These are phyloP conservation scores for Dichetophora obliterata DNA, from an alignment of 2,888 invertebrate genomes.

Conservation along the genomic window DNA sequence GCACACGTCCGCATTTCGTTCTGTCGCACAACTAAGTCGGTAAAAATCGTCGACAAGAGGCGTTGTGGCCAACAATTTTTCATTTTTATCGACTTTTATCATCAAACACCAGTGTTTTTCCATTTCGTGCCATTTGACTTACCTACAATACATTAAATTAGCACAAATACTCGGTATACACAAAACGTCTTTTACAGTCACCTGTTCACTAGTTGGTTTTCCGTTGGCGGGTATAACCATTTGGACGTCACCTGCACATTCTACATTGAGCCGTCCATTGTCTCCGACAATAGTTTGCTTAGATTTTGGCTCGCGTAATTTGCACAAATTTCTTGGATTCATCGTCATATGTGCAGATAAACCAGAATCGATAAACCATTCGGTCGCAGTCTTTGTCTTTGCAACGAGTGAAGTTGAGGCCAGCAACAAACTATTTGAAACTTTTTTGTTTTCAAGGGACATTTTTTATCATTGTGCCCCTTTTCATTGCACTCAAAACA, in stretches of 20 bases:
- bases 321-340: conserved; percentile 25
- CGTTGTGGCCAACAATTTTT: conserved; percentile 23
- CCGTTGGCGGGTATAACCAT: conserved; percentile 29
- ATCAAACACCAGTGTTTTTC: conserved; percentile 43
- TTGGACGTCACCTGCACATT: conserved; percentile 34
- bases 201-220: conserved; percentile 20
- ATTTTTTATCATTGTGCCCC: conserved; percentile 41
- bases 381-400: too few relatives aligned
- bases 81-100: conserved; percentile 35
- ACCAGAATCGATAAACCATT: conserved; percentile 41
- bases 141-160: conserved; percentile 43
- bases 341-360: conserved; percentile 44
- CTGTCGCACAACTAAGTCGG: conserved; percentile 28
- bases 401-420: conserved; percentile 38
- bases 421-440: conserved; percentile 30
- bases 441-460: conserved; percentile 31
- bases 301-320: too few relatives aligned
- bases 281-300: too few relatives aligned
- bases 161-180: conserved; percentile 37
- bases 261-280: too few relatives aligned
- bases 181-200: conserved; percentile 41
- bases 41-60: conserved; percentile 30
- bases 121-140: conserved; percentile 41
- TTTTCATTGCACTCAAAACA: too few relatives aligned
- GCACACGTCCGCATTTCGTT: conserved; percentile 30